These are phyloP conservation scores for Bombylius discolor DNA, from an alignment of 2,888 invertebrate genomes.

Conservation along the genomic window DNA sequence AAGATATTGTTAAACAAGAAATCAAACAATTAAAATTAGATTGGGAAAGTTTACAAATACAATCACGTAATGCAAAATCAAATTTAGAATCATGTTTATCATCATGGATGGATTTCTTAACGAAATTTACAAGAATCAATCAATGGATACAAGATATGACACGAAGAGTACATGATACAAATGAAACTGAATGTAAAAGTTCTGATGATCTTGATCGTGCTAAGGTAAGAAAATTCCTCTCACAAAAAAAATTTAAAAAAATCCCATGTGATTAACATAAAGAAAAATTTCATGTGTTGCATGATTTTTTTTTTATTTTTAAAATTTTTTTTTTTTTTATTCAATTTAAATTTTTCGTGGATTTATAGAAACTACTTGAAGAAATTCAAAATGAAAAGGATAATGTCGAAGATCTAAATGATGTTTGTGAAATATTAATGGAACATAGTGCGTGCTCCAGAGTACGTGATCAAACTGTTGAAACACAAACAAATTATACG, in stretches of 20 bases:
- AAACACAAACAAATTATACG: slow-evolving; percentile 69
- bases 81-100: slow-evolving; percentile 60
- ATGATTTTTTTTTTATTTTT: background rate
- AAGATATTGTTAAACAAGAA: slow-evolving; percentile 68
- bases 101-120: slow-evolving; percentile 69
- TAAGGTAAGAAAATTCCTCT: slow-evolving; percentile 41
- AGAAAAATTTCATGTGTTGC: background rate
- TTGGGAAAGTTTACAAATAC: slow-evolving; percentile 67
- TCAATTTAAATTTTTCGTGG: background rate
- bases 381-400: slow-evolving; percentile 66
- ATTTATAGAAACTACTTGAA: slow-evolving; percentile 47
- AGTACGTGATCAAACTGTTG: slow-evolving; percentile 76
- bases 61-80: slow-evolving; percentile 64
- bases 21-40: slow-evolving; percentile 66
- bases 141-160: slow-evolving; percentile 61
- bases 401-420: slow-evolving; percentile 69
- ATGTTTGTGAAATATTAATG: slow-evolving; percentile 74
- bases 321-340: no score
- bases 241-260: background rate
- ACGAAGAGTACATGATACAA: slow-evolving; percentile 49
- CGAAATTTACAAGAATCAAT: slow-evolving; percentile 57
- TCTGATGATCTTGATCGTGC: slow-evolving; percentile 66
- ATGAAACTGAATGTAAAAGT: slow-evolving; percentile 59
- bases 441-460: slow-evolving; percentile 73
- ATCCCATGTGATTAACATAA: slow-evolving; percentile 6